phyloP scores from a whole-genome alignment of 2,797 vertebrate species.

The Danionella dracula region DNA sequence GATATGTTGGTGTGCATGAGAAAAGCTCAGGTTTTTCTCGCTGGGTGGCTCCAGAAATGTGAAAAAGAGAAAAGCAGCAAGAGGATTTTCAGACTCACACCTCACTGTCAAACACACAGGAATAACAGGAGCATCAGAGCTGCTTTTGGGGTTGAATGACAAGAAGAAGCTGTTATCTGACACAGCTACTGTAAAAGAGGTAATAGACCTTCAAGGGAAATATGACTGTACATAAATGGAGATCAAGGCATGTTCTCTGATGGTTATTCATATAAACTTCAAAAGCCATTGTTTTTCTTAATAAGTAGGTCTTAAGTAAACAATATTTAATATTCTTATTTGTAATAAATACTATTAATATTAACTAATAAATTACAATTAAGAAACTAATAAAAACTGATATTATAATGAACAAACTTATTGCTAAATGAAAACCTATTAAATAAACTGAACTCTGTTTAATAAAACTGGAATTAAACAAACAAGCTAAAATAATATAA shows the following conservation, averaged over 20 bases:
- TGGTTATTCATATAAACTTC: too few species aligned
- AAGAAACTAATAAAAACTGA: too few species aligned
- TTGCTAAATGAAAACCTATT: too few species aligned
- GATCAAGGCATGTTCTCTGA: not conserved
- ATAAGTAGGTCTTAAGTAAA: too few species aligned
- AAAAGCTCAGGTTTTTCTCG: conserved; percentile 14
- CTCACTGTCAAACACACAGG: not conserved
- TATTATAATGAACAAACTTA: too few species aligned
- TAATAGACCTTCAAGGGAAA: not conserved
- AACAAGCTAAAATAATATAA: too few species aligned
- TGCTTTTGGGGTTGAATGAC: not conserved
- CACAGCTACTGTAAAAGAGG: not conserved
- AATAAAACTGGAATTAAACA: too few species aligned
- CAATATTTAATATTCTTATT: too few species aligned
- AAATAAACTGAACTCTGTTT: too few species aligned
- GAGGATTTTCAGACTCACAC: conserved; percentile 30
- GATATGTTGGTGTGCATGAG: conserved; percentile 46
- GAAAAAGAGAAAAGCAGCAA: conserved; percentile 28
- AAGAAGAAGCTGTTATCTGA: not conserved
- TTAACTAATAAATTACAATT: too few species aligned
- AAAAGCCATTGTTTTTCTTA: too few species aligned
- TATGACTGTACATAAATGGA: not conserved
- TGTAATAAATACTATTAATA: too few species aligned
- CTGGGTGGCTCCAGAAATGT: conserved; percentile 50
- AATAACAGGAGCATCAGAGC: not conserved